These are phyloP conservation scores for Pseudomugil gertrudae DNA, from an alignment of 2,797 vertebrate genomes.

Conservation along the genomic window DNA sequence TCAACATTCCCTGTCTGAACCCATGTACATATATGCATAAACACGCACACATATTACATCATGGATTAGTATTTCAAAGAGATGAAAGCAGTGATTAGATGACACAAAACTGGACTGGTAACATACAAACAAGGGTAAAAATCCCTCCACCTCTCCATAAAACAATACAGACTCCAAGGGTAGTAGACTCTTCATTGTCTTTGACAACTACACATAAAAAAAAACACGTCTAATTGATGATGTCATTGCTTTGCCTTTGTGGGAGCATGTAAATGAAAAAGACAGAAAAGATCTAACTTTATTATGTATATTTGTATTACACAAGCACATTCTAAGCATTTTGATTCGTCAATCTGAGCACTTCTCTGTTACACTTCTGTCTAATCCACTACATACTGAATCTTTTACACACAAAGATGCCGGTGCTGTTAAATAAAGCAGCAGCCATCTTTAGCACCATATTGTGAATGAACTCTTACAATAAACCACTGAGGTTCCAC, in stretches of 20 bases:
- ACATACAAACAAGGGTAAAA: conserved; percentile 17
- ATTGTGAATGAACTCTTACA: conserved; percentile 71
- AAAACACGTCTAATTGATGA: conserved; percentile 78
- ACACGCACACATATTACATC: conserved; percentile 11
- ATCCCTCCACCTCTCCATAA: too few relatives aligned
- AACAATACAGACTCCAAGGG: conserved; percentile 25
- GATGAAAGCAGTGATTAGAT: conserved; percentile 18
- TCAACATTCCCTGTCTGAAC: conserved; percentile 18
- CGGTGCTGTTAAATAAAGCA: conserved; percentile 33
- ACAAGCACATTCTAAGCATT: conserved; percentile 57
- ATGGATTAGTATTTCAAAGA: conserved; percentile 16
- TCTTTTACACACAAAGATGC: conserved; percentile 37
- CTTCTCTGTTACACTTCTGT: conserved; percentile 10
- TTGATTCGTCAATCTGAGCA: conserved; percentile 57
- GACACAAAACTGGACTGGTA: conserved; percentile 1
- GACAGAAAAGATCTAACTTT: conserved; percentile 66
- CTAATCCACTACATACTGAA: conserved; percentile 44
- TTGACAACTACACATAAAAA: conserved; percentile 49
- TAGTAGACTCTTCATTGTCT: conserved; percentile 35
- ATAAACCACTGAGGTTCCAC: conserved; percentile 56
- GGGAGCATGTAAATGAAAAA: conserved; percentile 64
- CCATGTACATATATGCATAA: background rate
- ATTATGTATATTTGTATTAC: conserved; percentile 27
- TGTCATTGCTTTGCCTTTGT: conserved; percentile 80
- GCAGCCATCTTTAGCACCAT: conserved; percentile 57